Evolutionary conservation across 2,888 invertebrate genomes (phyloP), one percentile per base, ranked within the genome.

Genomic region (Xestoiulus laeticollis): DNA sequence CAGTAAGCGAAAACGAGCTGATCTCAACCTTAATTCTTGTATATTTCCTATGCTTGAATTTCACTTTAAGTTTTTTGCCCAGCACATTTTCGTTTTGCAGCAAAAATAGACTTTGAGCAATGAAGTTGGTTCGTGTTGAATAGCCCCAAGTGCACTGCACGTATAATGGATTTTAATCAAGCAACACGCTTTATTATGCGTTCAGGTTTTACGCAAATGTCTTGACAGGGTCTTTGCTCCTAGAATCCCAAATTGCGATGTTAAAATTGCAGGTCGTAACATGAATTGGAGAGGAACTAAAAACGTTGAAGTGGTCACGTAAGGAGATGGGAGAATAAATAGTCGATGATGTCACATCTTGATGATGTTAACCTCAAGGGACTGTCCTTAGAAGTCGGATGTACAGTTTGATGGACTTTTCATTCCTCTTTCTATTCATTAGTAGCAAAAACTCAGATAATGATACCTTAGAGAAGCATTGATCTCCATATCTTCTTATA

Each of bases 131-230:
- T 30, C 26, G 12, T 78, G 26, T 30, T 1, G 30, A 78, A 78
- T 26, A 10, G 78, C 78, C 30, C 78, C 78, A 78, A 78, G 78
- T 78, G 78, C 78, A 30, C 30, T 78, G 30, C 78, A 78, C 78
- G 26, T 68, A 26, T 68, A 68, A 68, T 68, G 68, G 68, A 26
- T 78, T 78, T 78, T 78, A 78, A 78, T 78, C 78, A 78, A 78
- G 78, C 26, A 78, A 32, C 30, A 78, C 30, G 30, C 14, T 78
- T 26, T 14, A 26, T 78, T 78, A 78, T 32, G 78, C 78, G 14
- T 16, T 32, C 30, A 30, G 30, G 78, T 78, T 78, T 30, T 78
- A 78, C 78, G 30, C 78, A 78, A 78, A 78, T 78, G 78, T 78
- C 78, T 78, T 26, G 30, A 78, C 30, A 78, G 26, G 78, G 78